Percentiles rank a stretch among this genome's conserved stretches.
phyloP scores from a whole-genome alignment of 2,888 invertebrate genomes.

The Eristalinus aeneus region DNA sequence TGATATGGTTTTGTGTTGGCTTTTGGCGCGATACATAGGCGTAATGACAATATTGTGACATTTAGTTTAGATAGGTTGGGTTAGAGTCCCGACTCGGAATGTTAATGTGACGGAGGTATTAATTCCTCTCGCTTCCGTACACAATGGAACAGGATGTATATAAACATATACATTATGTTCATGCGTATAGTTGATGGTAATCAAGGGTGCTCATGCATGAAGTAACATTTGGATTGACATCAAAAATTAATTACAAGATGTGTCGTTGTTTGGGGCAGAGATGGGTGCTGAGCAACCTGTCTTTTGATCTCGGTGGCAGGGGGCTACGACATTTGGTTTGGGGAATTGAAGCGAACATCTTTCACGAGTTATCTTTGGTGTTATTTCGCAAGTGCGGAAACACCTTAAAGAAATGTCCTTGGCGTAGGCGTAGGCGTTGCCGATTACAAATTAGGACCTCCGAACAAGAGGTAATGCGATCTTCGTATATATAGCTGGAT shows the following conservation, averaged over 20 bases:
- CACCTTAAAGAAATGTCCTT: neutral
- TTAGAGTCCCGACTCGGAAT: conserved; percentile 19
- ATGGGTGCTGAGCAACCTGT: neutral
- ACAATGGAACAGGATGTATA: neutral
- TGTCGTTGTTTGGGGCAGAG: neutral
- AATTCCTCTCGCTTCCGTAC: neutral
- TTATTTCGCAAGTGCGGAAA: neutral
- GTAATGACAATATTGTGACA: conserved; percentile 48
- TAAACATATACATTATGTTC: neutral
- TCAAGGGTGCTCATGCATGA: neutral
- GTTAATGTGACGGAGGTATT: conserved; percentile 35
- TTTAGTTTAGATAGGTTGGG: conserved; percentile 29
- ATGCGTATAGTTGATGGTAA: conserved; percentile 1
- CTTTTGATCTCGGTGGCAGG: neutral
- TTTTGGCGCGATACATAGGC: conserved; percentile 12
- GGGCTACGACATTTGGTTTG: neutral
- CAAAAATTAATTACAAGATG: neutral
- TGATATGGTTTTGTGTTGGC: conserved; percentile 35
- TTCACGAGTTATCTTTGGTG: neutral
- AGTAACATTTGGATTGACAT: conserved; percentile 1
- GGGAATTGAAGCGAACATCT: neutral
- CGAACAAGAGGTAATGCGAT: too few relatives aligned
- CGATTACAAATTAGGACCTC: neutral
- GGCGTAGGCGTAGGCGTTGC: neutral
- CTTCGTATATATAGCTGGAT: too few relatives aligned